Base-by-base conservation (phyloP, 2,797 vertebrate genomes). In the Sebastes trivittatus region DNA sequence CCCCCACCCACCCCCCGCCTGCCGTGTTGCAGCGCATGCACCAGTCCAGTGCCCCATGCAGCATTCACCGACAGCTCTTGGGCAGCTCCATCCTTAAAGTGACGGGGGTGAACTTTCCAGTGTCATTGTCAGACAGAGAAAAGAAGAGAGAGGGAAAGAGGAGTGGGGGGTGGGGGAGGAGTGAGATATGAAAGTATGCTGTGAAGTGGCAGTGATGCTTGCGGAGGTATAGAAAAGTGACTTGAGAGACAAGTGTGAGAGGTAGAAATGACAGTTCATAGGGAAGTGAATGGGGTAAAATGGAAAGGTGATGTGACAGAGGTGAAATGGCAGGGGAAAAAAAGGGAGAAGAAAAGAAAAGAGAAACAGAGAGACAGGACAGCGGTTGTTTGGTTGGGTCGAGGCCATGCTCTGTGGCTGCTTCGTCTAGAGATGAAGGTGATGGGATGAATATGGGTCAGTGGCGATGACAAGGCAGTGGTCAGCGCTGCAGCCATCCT, bases 41-140 rank as follows among this genome's bases (percentile, higher is more conserved):
- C 90, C 90, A 92, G 86, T 91, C 89, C 93, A 92, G 91, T 88
- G 89, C 94, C 91, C 87, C 95, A 96, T 96, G 95, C 96, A 96
- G 94, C 95, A 96, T 96, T 95, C 94, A 92, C 87, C 65, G 30
- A 80, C 88, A 94, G 90, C 93, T 90, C 80, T 87, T 76, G 75
- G 89, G 91, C 93, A 79, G 85, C 81, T 89, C 93, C 88, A 92
- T 93, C 92, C 93, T 93, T 85, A 65, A 87, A 85, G 80, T 84
- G 78, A 81, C 79, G 72, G 87, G 84, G 85, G 72, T 29, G 80
- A 88, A 92, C 89, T 90, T 93, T 92, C 89, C 89, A 92, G 83
- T 87, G 84, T 92, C 91, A 91, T 90, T 89, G 85, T 90, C 75
- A 93, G 86, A 94, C 89, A 94, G 90, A 93, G 88, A 90, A 88